Percentiles rank a stretch among this genome's conserved stretches.
These are phyloP conservation scores for Phainopepla nitens DNA, from an alignment of 2,113 vertebrate genomes.

Conservation along the genomic window DNA sequence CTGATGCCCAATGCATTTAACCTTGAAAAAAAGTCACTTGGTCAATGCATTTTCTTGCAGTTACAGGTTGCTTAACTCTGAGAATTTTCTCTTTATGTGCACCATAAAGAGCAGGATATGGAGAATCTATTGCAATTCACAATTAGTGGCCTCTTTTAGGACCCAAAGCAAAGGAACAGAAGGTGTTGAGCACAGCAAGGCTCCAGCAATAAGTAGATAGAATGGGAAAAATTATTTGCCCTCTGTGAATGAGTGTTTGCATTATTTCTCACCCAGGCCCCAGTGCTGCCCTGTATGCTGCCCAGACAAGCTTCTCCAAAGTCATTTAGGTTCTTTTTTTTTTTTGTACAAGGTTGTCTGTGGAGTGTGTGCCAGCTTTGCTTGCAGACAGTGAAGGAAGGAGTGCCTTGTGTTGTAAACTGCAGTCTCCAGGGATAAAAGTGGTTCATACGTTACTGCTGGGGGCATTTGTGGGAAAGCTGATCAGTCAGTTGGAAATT, in stretches of 20 bases:
- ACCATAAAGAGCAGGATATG: not conserved
- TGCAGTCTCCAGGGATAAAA: rapidly evolving
- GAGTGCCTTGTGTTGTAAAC: not conserved
- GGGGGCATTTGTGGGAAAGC: not conserved
- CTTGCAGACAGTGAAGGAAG: not conserved
- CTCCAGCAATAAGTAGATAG: not conserved
- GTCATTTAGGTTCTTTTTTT: too few relatives aligned
- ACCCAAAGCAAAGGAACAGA: not conserved
- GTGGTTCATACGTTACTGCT: rapidly evolving
- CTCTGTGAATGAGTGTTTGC: not conserved
- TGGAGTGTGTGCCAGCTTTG: not conserved
- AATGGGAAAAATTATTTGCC: not conserved
- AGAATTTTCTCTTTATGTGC: not conserved
- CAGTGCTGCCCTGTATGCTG: not conserved
- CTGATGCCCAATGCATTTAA: not conserved
- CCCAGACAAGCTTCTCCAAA: not conserved
- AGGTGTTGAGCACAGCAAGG: not conserved
- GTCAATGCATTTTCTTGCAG: not conserved
- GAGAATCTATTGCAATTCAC: not conserved
- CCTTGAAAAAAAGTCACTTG: not conserved
- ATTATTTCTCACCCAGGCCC: not conserved
- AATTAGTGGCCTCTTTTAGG: not conserved
- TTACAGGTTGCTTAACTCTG: not conserved
- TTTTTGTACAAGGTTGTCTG: not conserved
- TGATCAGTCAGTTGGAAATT: not conserved